Base-by-base conservation (phyloP, 2,797 vertebrate genomes). In the Triplophysa yarkandensis region DNA sequence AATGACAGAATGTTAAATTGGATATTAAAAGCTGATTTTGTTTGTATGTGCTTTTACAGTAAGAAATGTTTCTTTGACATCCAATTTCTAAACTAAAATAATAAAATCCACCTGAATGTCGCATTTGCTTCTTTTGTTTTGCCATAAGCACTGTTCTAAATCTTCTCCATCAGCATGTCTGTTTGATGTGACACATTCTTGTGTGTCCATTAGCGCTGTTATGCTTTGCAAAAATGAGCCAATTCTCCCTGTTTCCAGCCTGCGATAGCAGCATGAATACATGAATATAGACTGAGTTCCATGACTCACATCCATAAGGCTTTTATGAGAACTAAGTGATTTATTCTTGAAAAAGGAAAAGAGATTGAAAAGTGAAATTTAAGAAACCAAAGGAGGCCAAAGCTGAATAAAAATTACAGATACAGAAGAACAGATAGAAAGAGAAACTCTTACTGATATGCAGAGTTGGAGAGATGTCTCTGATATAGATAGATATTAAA, bases 141-240 rank as follows among this genome's bases (percentile, higher is more conserved):
- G 8, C 71, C 43, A 32, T 74, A 36, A 10, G 6, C 43, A 46
- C 41, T 61, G 41, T 23, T 75, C 54, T 60, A 50, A 68, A 75
- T 75, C 64, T 61, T 75, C 32, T 68, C 54, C 73, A 68, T 68
- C 63, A 61, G 32, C 55, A 41, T 68, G 54, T 58, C 63, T 75
- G 64, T 75, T 75, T 68, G 73, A 75, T 75, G 73, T 68, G 73
- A 75, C 73, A 75, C 54, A 67, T 75, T 75, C 41, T 67, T 39
- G 43, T 66, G 54, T 75, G 41, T 75, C 64, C 73, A 75, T 60
- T 75, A 75, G 55, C 11, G 23, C 73, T 75, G 73, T 75, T 68
- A 48, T 75, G 64, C 73, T 68, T 67, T 50, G 64, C 64, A 32
- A 60, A 68, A 75, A 68, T 50, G 30, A 68, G 64, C 73, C 73